Evolutionary conservation across 1,140 invertebrate species (phyloP).

Genomic region (Parasteatoda tepidariorum): DNA sequence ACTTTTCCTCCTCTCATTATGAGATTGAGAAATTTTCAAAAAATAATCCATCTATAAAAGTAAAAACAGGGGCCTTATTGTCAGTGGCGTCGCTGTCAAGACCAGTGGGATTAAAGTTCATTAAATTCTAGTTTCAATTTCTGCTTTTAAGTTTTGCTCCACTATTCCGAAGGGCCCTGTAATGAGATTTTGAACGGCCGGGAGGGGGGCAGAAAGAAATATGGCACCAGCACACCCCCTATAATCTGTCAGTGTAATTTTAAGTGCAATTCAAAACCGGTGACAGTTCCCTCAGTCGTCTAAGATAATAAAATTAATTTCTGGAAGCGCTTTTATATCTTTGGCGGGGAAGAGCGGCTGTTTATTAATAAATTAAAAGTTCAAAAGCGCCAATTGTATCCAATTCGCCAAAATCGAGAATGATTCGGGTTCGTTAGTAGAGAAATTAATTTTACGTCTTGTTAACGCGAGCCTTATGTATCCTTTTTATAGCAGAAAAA

Average conservation of each 20-base stretch:
- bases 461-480: not conserved
- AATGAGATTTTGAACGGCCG: conserved; percentile 57
- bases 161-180: conserved; percentile 16
- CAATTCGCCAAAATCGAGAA: not conserved
- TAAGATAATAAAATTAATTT: conserved; percentile 24
- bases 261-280: not conserved
- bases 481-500: not conserved
- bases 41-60: conserved; percentile 22
- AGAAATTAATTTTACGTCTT: not conserved
- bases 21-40: conserved; percentile 5
- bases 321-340: not conserved
- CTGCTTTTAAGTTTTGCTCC: conserved; percentile 45
- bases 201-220: conserved; percentile 19
- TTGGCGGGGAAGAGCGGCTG: too few relatives aligned
- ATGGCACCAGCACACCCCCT: not conserved
- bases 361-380: not conserved
- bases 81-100: conserved; percentile 4
- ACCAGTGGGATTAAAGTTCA: conserved; percentile 49
- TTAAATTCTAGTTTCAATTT: conserved; percentile 60
- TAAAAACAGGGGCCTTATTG: not conserved
- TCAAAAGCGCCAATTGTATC: not conserved
- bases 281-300: not conserved
- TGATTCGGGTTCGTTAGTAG: not conserved
- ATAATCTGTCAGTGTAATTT: conserved; percentile 33
- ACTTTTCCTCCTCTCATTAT: conserved; percentile 28